These are phyloP conservation scores for Caenorhabditis japonica DNA, from an alignment of 2,888 invertebrate genomes.

Conservation along the genomic window DNA sequence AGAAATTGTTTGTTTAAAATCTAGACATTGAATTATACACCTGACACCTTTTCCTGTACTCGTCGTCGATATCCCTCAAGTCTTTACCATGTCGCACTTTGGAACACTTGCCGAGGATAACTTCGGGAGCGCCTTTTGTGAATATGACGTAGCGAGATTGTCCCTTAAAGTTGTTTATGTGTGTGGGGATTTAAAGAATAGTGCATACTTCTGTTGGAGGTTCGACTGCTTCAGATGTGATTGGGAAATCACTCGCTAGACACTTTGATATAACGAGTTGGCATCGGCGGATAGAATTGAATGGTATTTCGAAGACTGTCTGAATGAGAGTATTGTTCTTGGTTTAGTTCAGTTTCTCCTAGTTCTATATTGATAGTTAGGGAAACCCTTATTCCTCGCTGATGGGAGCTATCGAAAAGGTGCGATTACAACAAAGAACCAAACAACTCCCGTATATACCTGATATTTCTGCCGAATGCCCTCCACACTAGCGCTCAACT, in stretches of 20 bases:
- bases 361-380: too few species aligned
- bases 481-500: constrained; percentile 69
- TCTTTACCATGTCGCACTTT: constrained; percentile 62
- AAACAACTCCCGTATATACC: constrained; percentile 18
- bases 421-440: too few species aligned
- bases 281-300: constrained; percentile 74
- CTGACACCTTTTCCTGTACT: constrained; percentile 69
- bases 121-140: constrained; percentile 76
- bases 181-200: neutral
- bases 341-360: too few species aligned
- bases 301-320: constrained; percentile 73
- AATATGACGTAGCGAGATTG: constrained; percentile 68
- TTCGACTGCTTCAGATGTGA: constrained; percentile 17
- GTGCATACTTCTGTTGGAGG: constrained; percentile 20
- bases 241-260: constrained; percentile 52
- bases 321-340: constrained; percentile 14
- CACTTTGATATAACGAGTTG: constrained; percentile 72
- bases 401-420: too few species aligned
- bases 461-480: constrained; percentile 74
- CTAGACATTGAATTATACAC: too few species aligned
- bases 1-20: too few species aligned
- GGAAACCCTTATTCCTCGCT: too few species aligned
- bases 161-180: constrained; percentile 30
- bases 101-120: constrained; percentile 68
- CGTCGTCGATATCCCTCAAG: constrained; percentile 66